phyloP scores from a whole-genome alignment of 1,140 invertebrate species.

The Daktulosphaira vitifoliae region DNA sequence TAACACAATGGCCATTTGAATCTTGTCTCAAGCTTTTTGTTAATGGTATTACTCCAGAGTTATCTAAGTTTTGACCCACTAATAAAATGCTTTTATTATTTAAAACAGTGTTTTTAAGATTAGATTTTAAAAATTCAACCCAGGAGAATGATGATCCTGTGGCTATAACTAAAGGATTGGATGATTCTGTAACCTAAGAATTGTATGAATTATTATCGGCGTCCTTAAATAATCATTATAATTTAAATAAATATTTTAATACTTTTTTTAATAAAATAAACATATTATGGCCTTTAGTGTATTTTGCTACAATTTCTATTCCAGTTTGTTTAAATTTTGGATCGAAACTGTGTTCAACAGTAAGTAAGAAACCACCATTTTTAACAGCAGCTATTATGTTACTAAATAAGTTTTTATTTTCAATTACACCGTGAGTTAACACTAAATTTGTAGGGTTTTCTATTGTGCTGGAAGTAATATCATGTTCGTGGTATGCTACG shows the following conservation, averaged over 20 bases:
- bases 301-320: neutral
- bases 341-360: constrained; percentile 10
- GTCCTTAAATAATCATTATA: neutral
- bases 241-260: neutral
- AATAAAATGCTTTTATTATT: neutral
- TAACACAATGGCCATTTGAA: neutral
- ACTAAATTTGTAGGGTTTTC: neutral
- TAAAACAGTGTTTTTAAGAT: neutral
- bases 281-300: neutral
- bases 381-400: constrained; percentile 1
- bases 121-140: constrained; percentile 2
- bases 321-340: neutral
- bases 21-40: constrained; percentile 28
- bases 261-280: constrained; percentile 20
- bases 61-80: constrained; percentile 10
- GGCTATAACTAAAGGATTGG: neutral
- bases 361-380: constrained; percentile 20
- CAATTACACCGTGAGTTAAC: neutral
- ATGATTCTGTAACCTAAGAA: too few relatives aligned
- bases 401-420: neutral
- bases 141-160: constrained; percentile 3
- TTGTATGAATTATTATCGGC: too few relatives aligned
- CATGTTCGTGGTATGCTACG: neutral
- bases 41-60: constrained; percentile 14
- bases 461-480: neutral